Evolutionary conservation across 2,113 vertebrate species (phyloP), one percentile per base, ranked within the genome.

Genomic region (Brachypteracias leptosomus): DNA sequence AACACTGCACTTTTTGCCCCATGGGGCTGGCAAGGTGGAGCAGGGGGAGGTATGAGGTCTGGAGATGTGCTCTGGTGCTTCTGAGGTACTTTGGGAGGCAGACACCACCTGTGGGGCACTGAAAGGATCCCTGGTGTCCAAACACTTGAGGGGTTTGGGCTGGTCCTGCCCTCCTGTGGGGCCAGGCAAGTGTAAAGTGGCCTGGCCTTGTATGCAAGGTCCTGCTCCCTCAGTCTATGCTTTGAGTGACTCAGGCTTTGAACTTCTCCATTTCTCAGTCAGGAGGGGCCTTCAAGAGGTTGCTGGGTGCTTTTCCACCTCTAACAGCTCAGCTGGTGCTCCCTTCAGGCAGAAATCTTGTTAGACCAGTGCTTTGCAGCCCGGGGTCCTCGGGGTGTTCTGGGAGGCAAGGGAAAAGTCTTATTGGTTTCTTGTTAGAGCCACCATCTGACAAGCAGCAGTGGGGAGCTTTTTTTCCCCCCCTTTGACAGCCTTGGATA

Each of bases 61-160:
- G 58, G 42, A 82, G 74, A 24, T 5, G 1, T 65, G 63, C 21
- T 21, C 44, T 65, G 57, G 33, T 46, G 61, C 1, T 3, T n/a
- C 28, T 10, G 63, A 57, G 36, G 55, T 24, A 13, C 0, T 0
- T 3, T n/a, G 36, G 47, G 66, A 46, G 47, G 40, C 47, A 46
- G 28, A 62, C 5, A 5, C 35, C 19, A 8, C 31, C 47, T 72
- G 59, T 10, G 20, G 52, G 21, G 87, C 28, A 2, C 59, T 40
- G 4, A 20, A 51, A 62, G 35, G 35, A 7, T 66, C 22, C 40
- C 15, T 36, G 24, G 13, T 71, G 51, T 65, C 70, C 40, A 73
- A 11, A 11, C 3, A 2, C 46, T 49, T 1, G 0, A 10, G 16
- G 70, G 51, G 19, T 13, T 75, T 26, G 63, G 7, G 12, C 21